A percentile compares a stretch with the other conserved stretches of the same genome.
Conservation (phyloP, 2,113 vertebrate species). For the Phrynosoma platyrhinos region DNA sequence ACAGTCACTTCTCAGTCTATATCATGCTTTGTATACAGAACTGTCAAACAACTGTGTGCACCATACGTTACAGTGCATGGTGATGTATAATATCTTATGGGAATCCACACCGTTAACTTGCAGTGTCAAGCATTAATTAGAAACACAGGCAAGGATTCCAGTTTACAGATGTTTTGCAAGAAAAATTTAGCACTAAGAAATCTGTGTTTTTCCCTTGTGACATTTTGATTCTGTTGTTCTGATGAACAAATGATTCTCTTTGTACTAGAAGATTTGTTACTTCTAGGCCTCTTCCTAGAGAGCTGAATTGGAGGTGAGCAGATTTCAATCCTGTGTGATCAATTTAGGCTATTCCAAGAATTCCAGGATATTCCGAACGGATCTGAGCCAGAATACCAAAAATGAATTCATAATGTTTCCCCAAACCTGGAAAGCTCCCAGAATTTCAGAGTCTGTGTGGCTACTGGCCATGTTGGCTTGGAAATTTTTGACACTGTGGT, state of each 20-base stretch:
- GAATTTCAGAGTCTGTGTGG: no score
- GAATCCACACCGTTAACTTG: conserved; percentile 11
- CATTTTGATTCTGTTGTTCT: not conserved
- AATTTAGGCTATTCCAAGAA: not conserved
- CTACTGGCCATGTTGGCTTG: no score
- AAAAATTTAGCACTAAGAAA: conserved; percentile 21
- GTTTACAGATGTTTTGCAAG: conserved; percentile 29
- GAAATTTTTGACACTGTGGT: no score
- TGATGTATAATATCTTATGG: not conserved
- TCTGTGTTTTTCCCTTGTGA: not conserved
- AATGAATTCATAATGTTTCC: no score
- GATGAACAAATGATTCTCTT: not conserved
- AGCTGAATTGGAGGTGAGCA: not conserved
- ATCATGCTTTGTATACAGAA: not conserved
- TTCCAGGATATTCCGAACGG: not conserved
- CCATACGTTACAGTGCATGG: conserved; percentile 11
- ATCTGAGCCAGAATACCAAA: not conserved
- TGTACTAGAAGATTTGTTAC: not conserved
- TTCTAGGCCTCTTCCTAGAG: not conserved
- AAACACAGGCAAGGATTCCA: conserved; percentile 4
- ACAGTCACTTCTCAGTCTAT: conserved; percentile 24
- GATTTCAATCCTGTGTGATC: not conserved
- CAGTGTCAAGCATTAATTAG: conserved; percentile 32
- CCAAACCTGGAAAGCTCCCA: no score
- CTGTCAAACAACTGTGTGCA: conserved; percentile 17